Conservation (phyloP, 2,113 vertebrate species). For the Pterophyllum scalare region DNA sequence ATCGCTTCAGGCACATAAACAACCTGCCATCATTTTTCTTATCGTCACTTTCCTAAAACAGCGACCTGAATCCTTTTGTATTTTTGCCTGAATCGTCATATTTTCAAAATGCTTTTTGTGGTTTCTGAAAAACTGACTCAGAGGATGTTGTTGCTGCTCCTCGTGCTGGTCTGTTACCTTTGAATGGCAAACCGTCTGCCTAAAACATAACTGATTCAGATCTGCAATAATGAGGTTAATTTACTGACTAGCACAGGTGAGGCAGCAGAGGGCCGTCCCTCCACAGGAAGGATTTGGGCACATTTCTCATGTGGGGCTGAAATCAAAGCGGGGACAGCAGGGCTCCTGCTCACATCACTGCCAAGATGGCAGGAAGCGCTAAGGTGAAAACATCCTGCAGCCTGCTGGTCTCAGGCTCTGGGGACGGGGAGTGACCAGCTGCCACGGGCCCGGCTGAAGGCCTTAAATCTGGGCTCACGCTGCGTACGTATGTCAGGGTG, state of each 20-base stretch:
- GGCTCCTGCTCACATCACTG: neutral
- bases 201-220: too few species aligned
- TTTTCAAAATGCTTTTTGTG: too few species aligned
- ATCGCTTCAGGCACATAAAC: too few species aligned
- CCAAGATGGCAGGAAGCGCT: constrained; percentile 1
- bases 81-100: too few species aligned
- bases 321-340: neutral
- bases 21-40: too few species aligned
- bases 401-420: constrained; percentile 7
- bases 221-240: neutral
- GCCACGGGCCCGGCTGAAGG: neutral
- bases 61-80: too few species aligned
- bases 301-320: neutral
- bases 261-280: neutral
- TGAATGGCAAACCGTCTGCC: too few species aligned
- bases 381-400: constrained; percentile 18
- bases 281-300: neutral
- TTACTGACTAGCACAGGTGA: neutral
- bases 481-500: neutral
- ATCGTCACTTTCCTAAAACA: too few species aligned
- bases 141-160: too few species aligned
- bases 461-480: neutral
- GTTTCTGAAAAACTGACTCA: too few species aligned
- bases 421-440: constrained; percentile 24
- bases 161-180: too few species aligned